Percentiles rank a stretch among this genome's conserved stretches.
phyloP scores from a whole-genome alignment of 2,113 vertebrate species.

The Chlorocebus sabaeus region DNA sequence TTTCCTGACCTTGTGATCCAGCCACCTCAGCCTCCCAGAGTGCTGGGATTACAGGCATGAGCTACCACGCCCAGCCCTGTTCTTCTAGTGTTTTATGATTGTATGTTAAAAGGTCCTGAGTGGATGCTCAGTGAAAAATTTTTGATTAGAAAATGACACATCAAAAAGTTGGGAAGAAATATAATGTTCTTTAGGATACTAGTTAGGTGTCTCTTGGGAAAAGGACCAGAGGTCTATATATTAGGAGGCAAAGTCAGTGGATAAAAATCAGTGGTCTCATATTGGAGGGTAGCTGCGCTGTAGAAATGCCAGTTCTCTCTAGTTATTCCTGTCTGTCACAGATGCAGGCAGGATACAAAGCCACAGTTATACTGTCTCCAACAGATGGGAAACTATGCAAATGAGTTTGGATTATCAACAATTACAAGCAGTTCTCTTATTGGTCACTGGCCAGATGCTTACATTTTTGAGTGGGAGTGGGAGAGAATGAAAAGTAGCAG shows the following conservation, averaged over 20 bases:
- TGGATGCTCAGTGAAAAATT: neutral
- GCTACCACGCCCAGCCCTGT: neutral
- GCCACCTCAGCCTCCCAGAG: too few species aligned
- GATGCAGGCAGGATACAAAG: neutral
- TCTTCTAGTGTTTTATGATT: neutral
- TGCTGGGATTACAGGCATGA: too few species aligned
- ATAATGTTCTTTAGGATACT: neutral
- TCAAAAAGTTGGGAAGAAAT: neutral
- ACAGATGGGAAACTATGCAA: constrained; percentile 44
- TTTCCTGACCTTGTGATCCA: too few species aligned
- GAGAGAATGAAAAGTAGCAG: neutral
- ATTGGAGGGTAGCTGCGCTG: neutral
- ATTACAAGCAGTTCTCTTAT: constrained; percentile 39
- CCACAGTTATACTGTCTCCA: neutral
- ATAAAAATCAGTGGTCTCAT: neutral
- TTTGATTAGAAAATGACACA: neutral
- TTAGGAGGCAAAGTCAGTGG: neutral
- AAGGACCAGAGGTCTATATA: neutral
- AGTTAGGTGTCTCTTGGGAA: neutral
- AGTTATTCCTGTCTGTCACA: neutral
- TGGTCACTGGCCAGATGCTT: constrained; percentile 52
- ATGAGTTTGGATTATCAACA: constrained; percentile 38
- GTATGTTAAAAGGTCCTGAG: neutral
- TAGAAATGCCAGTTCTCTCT: neutral
- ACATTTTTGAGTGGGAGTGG: neutral